Base-by-base conservation (phyloP, 1,140 invertebrate genomes). In the Vanessa atalanta region DNA sequence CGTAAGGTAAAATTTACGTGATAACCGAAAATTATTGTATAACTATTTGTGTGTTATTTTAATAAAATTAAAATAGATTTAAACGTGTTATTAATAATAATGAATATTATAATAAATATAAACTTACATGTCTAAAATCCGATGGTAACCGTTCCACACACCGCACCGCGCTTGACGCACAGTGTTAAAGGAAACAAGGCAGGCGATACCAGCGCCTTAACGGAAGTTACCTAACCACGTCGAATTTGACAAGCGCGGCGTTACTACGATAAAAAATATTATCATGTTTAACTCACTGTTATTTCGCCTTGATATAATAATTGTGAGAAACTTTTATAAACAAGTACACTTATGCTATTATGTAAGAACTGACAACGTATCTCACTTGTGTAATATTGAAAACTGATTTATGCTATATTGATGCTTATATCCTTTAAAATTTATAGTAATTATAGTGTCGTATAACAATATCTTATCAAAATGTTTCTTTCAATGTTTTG, bases 101-200 rank as follows among this genome's bases (percentile, higher is more conserved):
- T 73, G 72, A 53, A 65, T 67, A 48, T n/a, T 47, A 53, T 43
- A 65, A 55, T 20, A 65, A 43, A 53, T 51, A 50, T 61, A 61
- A 68, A 90, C 90, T 92, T 90, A 92, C 90, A 91, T 92, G 87
- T 91, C 83, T 90, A 78, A 88, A 84, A 88, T 90, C 88, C 88
- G 83, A 86, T 88, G 76, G 84, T 87, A 87, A 83, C 78, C 83
- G 78, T 79, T 83, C 73, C 79, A 86, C 81, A 88, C 89, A 88
- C 90, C 82, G 83, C 89, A 88, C 90, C 86, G 89, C 89, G 82
- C 84, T 85, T 83, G 83, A 84, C 84, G 88, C 90, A 91, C 89
- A 91, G 89, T 92, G 88, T 67, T 84, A 89, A 88, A 92, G 90
- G 88, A 90, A 88, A 87, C 81, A 79, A 76, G 61, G 70, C 75